A percentile compares a stretch with the other conserved stretches of the same genome.
These are phyloP conservation scores for Otus sunia DNA, from an alignment of 2,113 vertebrate species.

Conservation along the genomic window DNA sequence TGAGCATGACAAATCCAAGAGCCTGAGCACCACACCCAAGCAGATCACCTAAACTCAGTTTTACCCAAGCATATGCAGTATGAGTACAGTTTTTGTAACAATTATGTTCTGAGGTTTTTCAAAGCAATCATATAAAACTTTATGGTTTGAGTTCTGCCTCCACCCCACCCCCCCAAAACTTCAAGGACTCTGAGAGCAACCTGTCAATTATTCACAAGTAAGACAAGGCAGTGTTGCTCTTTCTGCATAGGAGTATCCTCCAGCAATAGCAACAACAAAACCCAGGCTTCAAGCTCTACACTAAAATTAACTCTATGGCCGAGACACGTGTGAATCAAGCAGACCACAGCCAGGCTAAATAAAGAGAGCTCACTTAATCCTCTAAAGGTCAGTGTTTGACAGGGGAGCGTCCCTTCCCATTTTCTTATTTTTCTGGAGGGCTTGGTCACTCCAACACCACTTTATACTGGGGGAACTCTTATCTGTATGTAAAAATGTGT, in stretches of 20 bases:
- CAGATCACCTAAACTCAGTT: background rate
- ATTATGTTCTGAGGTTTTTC: background rate
- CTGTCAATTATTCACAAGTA: background rate
- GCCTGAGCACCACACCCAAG: background rate
- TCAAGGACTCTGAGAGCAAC: background rate
- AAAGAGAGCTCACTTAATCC: background rate
- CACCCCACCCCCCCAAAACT: background rate
- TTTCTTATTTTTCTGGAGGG: background rate
- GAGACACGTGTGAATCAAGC: background rate
- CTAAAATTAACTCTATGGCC: background rate
- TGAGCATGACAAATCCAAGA: background rate
- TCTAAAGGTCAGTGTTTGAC: background rate
- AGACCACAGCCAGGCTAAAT: background rate
- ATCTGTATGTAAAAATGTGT: background rate
- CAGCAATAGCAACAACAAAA: background rate
- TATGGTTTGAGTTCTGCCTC: background rate
- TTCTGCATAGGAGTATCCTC: background rate
- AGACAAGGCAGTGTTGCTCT: background rate
- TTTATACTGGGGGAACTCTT: background rate
- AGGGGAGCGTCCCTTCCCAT: rapidly evolving
- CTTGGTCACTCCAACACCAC: background rate
- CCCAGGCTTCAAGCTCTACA: background rate
- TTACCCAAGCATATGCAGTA: background rate
- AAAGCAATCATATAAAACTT: background rate
- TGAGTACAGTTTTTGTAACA: background rate